Evolutionary conservation across 2,888 invertebrate species (phyloP), one percentile per base, ranked within the genome.

Genomic region (Ferdinandea cuprea): DNA sequence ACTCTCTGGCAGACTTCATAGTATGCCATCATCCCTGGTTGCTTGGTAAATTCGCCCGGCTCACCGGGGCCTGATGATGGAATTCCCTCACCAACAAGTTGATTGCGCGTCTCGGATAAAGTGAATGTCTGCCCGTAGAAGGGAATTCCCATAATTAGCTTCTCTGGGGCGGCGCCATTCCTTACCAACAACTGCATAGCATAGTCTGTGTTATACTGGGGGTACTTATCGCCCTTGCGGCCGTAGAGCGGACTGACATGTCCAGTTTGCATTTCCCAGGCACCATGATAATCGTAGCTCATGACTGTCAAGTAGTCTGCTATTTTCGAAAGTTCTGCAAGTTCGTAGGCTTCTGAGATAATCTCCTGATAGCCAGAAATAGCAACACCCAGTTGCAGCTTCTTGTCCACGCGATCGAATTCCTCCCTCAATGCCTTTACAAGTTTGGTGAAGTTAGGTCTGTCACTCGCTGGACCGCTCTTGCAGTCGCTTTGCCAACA

Each of bases 401-500:
- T 93, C 1, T 87, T 87, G 65, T 88, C 88, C 0, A 87, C 85
- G 0, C 89, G 87, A 50, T 88, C 85, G 48, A 91, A 89, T 56
- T 89, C 90, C 0, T 71, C 56, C 15, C 88, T 87, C 50, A 90
- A 87, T 90, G 95, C 96, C 90, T 94, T 93, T 13, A 96, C 91
- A 15, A 97, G 92, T 89, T 94, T 95, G 0, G 95, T 94, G 85
- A 95, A 96, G 87, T 96, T 96, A 0, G 94, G 93, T 87, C 93
- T 95, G 88, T 97, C 97, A 17, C 94, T 93, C 0, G 92, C 92
- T 0, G 96, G 95, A 0, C 97, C 97, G 86, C 94, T 95, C 46
- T 94, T 94, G 89, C 97, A 97, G 88, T 97, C 95, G 86, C 96
- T 96, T 89, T 97, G 97, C 97, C 97, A 97, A 87, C 97, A 97